A percentile compares a stretch with the other conserved stretches of the same genome.
Conservation (phyloP, 2,113 vertebrate genomes). For the Gambusia holbrooki region DNA sequence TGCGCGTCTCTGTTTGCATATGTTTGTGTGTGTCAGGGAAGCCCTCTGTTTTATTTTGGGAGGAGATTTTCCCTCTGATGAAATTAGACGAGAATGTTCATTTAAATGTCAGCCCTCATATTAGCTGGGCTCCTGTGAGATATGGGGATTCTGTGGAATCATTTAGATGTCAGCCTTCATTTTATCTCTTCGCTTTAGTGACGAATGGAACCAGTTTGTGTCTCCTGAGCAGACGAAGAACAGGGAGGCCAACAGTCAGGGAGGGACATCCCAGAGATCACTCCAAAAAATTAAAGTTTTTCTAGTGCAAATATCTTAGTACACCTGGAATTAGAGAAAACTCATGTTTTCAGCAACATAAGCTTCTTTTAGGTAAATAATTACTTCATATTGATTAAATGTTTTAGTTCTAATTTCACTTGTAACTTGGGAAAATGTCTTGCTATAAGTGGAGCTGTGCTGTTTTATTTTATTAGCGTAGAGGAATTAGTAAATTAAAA, state of each 20-base stretch:
- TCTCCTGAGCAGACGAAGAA: constrained; percentile 43
- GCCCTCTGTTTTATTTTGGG: constrained; percentile 11
- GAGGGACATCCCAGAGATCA: constrained; percentile 21
- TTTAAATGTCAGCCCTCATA: constrained; percentile 73
- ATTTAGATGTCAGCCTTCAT: constrained; percentile 59
- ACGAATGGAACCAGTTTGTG: constrained; percentile 51
- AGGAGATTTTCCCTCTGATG: constrained; percentile 47
- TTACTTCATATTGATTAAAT: too few species aligned
- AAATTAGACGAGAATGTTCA: constrained; percentile 71
- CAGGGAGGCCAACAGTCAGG: constrained; percentile 47
- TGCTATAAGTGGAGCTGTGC: too few species aligned
- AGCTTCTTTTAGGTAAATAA: too few species aligned
- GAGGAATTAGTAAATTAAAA: too few species aligned
- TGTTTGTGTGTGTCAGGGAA: not conserved
- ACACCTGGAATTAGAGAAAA: too few species aligned
- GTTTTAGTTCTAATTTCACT: too few species aligned
- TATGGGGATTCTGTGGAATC: constrained; percentile 55
- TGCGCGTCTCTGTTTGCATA: not conserved
- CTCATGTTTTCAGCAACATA: too few species aligned
- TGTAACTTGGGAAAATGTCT: too few species aligned
- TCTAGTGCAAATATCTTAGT: too few species aligned
- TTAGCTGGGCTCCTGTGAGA: constrained; percentile 59
- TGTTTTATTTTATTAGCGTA: too few species aligned
- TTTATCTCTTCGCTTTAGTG: constrained; percentile 52
- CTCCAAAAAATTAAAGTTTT: too few species aligned